Evolutionary conservation across 2,888 invertebrate species (phyloP).

Genomic region (Drosophila niveifrons): DNA sequence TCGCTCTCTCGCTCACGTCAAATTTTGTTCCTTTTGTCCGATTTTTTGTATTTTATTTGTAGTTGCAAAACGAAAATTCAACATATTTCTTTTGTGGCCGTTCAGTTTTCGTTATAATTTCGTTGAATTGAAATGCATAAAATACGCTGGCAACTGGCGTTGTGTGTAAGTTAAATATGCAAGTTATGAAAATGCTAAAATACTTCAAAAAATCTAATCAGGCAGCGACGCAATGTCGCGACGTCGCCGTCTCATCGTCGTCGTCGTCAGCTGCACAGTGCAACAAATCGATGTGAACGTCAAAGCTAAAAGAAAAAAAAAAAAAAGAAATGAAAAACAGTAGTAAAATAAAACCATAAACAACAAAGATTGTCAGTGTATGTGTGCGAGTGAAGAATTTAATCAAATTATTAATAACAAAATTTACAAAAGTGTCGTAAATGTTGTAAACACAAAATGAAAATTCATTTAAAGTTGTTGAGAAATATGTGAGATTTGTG

Average conservation of each 20-base stretch:
- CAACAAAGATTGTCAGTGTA: slow-evolving; percentile 16
- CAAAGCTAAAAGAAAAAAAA: slow-evolving; percentile 4
- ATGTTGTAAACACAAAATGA: slow-evolving; percentile 13
- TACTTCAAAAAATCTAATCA: slow-evolving; percentile 4
- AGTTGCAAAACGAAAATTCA: slow-evolving; percentile 68
- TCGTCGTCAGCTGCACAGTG: slow-evolving; percentile 60
- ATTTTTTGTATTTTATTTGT: slow-evolving; percentile 44
- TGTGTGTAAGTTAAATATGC: slow-evolving; percentile 22
- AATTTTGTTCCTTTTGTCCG: slow-evolving; percentile 79
- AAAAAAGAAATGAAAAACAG: no score
- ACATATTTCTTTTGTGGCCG: slow-evolving; percentile 67
- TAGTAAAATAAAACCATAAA: slow-evolving; percentile 20
- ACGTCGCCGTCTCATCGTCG: slow-evolving; percentile 15
- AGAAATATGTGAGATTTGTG: slow-evolving; percentile 22
- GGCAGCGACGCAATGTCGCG: slow-evolving; percentile 23
- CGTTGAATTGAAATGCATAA: slow-evolving; percentile 58
- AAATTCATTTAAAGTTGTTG: slow-evolving; percentile 24
- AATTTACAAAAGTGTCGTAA: slow-evolving; percentile 24
- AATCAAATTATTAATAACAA: slow-evolving; percentile 36
- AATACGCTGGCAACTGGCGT: slow-evolving; percentile 29
- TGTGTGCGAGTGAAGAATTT: slow-evolving; percentile 18
- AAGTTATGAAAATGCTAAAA: slow-evolving; percentile 34
- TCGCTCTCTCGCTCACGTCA: slow-evolving; percentile 51
- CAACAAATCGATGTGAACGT: slow-evolving; percentile 73
- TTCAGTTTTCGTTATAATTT: slow-evolving; percentile 61